A percentile compares a stretch with the other conserved stretches of the same genome.
Evolutionary conservation across 2,888 invertebrate genomes (phyloP).

Genomic region (Seira musarum): DNA sequence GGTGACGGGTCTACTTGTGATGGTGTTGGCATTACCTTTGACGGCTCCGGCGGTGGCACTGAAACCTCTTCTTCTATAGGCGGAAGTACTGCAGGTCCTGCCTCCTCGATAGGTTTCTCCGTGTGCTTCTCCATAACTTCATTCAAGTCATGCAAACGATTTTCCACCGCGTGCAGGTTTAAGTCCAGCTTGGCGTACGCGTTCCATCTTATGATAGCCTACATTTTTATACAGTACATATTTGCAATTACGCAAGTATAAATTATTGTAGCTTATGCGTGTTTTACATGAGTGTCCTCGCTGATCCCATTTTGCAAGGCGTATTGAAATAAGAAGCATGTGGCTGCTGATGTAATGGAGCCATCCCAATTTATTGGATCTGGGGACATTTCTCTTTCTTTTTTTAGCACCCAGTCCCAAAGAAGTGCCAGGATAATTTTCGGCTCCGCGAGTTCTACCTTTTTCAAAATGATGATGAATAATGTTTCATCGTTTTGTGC

Average conservation of each 20-base stretch:
- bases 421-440: slow-evolving; percentile 59
- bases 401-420: slow-evolving; percentile 64
- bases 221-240: background rate
- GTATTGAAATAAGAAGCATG: slow-evolving; percentile 65
- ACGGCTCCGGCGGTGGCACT: background rate
- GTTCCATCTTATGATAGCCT: slow-evolving; percentile 67
- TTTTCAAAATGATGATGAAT: slow-evolving; percentile 3
- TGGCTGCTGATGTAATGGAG: slow-evolving; percentile 63
- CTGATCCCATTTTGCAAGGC: slow-evolving; percentile 68
- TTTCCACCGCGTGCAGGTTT: slow-evolving; percentile 43
- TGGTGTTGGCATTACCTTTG: background rate
- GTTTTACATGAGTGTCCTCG: slow-evolving; percentile 63
- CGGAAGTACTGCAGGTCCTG: background rate
- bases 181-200: slow-evolving; percentile 65
- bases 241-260: no score
- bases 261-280: no score
- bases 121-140: slow-evolving; percentile 37
- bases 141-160: slow-evolving; percentile 54
- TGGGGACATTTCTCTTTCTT: slow-evolving; percentile 21
- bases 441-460: slow-evolving; percentile 62
- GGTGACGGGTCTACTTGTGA: background rate
- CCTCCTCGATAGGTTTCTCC: background rate
- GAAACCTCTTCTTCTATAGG: background rate
- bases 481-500: slow-evolving; percentile 14
- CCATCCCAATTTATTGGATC: slow-evolving; percentile 61